A percentile compares a stretch with the other conserved stretches of the same genome.
Evolutionary conservation across 2,113 vertebrate species (phyloP).

Genomic region (Pleuronectes platessa): DNA sequence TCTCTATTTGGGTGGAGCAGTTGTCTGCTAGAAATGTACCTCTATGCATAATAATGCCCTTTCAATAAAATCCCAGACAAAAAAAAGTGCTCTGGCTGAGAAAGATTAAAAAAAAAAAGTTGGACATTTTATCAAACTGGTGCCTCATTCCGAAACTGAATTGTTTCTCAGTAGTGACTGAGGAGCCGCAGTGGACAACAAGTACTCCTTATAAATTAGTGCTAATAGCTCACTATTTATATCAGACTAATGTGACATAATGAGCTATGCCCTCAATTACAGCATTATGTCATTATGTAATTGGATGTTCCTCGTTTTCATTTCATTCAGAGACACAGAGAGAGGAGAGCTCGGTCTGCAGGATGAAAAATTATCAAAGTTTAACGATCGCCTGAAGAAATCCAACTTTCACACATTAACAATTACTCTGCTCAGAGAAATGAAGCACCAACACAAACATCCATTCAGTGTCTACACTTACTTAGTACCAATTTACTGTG

Average conservation of each 20-base stretch:
- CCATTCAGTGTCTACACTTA: background rate
- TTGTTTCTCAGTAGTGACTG: no score
- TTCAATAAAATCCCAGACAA: no score
- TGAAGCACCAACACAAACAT: background rate
- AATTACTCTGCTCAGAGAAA: background rate
- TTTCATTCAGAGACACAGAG: slow-evolving; percentile 38
- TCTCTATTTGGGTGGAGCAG: no score
- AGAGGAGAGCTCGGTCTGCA: slow-evolving; percentile 21
- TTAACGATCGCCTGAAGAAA: slow-evolving; percentile 21
- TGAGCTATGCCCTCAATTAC: slow-evolving; percentile 53
- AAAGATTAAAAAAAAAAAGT: no score
- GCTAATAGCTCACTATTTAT: slow-evolving; percentile 64
- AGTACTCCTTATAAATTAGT: slow-evolving; percentile 47
- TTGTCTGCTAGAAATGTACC: no score
- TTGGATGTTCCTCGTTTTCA: slow-evolving; percentile 35
- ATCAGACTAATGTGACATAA: slow-evolving; percentile 60
- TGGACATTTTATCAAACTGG: no score
- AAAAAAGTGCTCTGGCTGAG: no score
- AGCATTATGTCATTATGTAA: slow-evolving; percentile 43
- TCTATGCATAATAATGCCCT: no score
- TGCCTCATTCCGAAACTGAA: no score
- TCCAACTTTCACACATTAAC: slow-evolving; percentile 18
- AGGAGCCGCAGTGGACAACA: background rate
- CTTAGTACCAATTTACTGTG: background rate
- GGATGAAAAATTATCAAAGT: slow-evolving; percentile 28